phyloP scores from a whole-genome alignment of 2,888 invertebrate genomes.

The Trachelus tabidus region DNA sequence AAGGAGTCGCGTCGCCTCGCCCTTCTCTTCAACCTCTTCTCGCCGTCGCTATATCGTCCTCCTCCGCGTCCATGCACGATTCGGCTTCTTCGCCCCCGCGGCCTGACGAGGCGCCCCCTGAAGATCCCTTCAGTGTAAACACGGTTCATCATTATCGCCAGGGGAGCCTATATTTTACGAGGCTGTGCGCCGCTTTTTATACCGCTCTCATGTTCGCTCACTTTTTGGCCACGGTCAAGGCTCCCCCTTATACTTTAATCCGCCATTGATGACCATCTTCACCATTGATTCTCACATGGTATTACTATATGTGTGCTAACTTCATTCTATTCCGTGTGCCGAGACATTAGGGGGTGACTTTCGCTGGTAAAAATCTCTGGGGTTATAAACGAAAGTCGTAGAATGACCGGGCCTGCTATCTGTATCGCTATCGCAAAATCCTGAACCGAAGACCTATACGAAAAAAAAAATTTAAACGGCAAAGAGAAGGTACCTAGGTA shows the following conservation, averaged over 20 bases:
- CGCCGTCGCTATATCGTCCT: slow-evolving; percentile 26
- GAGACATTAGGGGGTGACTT: background rate
- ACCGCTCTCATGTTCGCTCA: background rate
- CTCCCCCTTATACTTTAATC: background rate
- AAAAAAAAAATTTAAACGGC: background rate
- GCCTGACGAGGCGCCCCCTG: slow-evolving; percentile 41
- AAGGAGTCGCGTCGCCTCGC: slow-evolving; percentile 51
- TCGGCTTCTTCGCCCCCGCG: slow-evolving; percentile 27
- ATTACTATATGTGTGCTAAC: background rate
- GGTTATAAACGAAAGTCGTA: background rate
- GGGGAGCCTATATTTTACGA: slow-evolving; percentile 52
- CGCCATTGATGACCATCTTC: background rate
- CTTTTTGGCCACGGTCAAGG: background rate
- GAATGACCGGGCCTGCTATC: background rate
- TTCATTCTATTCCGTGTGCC: no score
- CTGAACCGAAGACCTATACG: background rate
- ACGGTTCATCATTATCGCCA: slow-evolving; percentile 63
- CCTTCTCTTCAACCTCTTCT: slow-evolving; percentile 20
- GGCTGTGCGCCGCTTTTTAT: slow-evolving; percentile 1
- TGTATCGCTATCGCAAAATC: background rate
- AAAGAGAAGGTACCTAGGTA: background rate
- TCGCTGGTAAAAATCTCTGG: background rate
- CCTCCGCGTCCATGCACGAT: slow-evolving; percentile 7
- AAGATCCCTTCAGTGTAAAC: slow-evolving; percentile 57
- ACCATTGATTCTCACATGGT: background rate